Conservation (phyloP, 2,888 invertebrate genomes). For the Tachina fera region DNA sequence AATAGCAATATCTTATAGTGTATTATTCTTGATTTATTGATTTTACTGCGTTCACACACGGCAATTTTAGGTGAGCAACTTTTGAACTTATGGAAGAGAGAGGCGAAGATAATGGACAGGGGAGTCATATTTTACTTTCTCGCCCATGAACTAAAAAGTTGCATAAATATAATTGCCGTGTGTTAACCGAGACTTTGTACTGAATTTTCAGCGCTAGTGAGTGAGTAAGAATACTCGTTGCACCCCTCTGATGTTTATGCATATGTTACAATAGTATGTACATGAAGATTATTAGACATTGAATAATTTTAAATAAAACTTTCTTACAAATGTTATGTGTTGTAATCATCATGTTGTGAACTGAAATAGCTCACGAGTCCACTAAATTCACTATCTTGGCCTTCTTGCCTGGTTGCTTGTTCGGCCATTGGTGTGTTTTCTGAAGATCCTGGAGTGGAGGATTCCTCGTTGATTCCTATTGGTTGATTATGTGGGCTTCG, state of each 20-base stretch:
- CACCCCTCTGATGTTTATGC: background rate
- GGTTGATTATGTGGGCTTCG: constrained; percentile 76
- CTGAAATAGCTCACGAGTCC: constrained; percentile 96
- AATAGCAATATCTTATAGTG: no score
- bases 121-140: no score
- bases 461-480: constrained; percentile 75
- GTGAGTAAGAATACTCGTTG: no score
- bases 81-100: no score
- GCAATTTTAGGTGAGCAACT: no score
- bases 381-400: constrained; percentile 88
- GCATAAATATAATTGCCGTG: no score
- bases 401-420: constrained; percentile 69
- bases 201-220: no score
- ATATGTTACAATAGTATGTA: constrained; percentile 27
- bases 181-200: no score
- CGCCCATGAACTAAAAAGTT: no score
- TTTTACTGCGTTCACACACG: no score
- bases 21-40: no score
- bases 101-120: no score
- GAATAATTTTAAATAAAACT: constrained; percentile 18
- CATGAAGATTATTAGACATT: constrained; percentile 31
- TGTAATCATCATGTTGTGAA: constrained; percentile 94
- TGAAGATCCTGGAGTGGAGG: constrained; percentile 80
- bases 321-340: constrained; percentile 85
- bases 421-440: constrained; percentile 67